Evolutionary conservation across 2,888 invertebrate species (phyloP).

Genomic region (Busseola fusca): DNA sequence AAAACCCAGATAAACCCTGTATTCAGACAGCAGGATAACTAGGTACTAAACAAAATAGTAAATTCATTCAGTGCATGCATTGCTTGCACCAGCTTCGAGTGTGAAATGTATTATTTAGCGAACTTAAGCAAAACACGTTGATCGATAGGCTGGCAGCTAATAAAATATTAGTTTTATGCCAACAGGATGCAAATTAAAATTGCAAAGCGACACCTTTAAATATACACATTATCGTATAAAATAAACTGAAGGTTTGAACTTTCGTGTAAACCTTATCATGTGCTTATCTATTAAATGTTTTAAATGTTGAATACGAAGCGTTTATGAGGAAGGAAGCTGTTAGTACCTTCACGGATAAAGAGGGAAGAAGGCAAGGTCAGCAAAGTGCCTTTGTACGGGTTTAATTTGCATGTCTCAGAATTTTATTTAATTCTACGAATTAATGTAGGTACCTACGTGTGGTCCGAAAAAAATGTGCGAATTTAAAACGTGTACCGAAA

Average conservation of each 20-base stretch:
- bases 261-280: slow-evolving; percentile 36
- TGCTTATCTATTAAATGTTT: slow-evolving; percentile 35
- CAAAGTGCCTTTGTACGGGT: slow-evolving; percentile 7
- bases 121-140: slow-evolving; percentile 62
- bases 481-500: slow-evolving; percentile 2
- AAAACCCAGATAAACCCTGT: background rate
- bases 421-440: slow-evolving; percentile 19
- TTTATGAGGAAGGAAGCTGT: slow-evolving; percentile 16
- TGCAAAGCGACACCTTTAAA: slow-evolving; percentile 61
- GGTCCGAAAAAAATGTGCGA: background rate
- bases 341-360: background rate
- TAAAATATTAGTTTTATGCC: slow-evolving; percentile 76
- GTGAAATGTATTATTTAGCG: slow-evolving; percentile 56
- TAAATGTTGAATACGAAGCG: slow-evolving; percentile 5
- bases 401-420: slow-evolving; percentile 11
- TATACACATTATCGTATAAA: slow-evolving; percentile 41
- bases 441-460: background rate
- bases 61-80: slow-evolving; percentile 44
- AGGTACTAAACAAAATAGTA: slow-evolving; percentile 2
- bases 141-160: slow-evolving; percentile 65
- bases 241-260: slow-evolving; percentile 35
- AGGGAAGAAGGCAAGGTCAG: slow-evolving; percentile 33
- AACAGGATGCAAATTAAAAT: slow-evolving; percentile 77
- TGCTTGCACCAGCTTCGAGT: slow-evolving; percentile 21
- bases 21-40: background rate